Base-by-base conservation (phyloP, 2,888 invertebrate genomes). In the Antheraea yamamai region DNA sequence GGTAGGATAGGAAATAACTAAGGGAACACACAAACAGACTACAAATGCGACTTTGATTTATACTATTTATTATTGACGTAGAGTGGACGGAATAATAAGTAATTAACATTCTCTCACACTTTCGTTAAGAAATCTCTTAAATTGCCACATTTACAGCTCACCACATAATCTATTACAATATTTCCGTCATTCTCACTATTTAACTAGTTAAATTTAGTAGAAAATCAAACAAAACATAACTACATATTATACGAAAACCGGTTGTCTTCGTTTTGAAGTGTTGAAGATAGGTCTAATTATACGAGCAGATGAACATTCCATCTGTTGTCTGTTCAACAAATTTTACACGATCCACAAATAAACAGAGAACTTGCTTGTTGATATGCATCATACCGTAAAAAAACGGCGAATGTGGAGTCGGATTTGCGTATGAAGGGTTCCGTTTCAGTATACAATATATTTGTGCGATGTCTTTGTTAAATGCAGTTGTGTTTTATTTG, bases 231-330 rank as follows among this genome's bases (percentile, higher is more conserved):
- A 14, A 64, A 64, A 64, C 26, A 12, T 64, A 52, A 52, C 52
- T 16, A 52, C 14, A 52, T 52, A 52, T 14, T 52, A 52, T 52
- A 52, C 2, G 58, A 58, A 58, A 8, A 58, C 58, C 20, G n/a
- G 23, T 1, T 23, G 23, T 61, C 23, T 61, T 61, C 61, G 23
- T 61, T 64, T 64, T 64, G 14, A 64, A 16, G 23, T 26, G 26
- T 64, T 26, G 10, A 64, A 64, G 64, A 64, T 64, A 64, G 16
- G 64, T 61, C 61, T 64, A 64, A 64, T 64, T 64, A 64, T 23
- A 64, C 23, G 12, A 26, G 8, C 64, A 64, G 64, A 64, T 64
- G 64, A 64, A 64, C 23, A 64, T 64, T 64, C 64, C 64, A 14
- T 14, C 64, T 64, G 26, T 64, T 64, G 23, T 64, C 26, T 64